Percentiles rank a stretch among this genome's conserved stretches.
Conservation (phyloP, 2,797 vertebrate genomes). For the Brachyrhaphis roseni region DNA sequence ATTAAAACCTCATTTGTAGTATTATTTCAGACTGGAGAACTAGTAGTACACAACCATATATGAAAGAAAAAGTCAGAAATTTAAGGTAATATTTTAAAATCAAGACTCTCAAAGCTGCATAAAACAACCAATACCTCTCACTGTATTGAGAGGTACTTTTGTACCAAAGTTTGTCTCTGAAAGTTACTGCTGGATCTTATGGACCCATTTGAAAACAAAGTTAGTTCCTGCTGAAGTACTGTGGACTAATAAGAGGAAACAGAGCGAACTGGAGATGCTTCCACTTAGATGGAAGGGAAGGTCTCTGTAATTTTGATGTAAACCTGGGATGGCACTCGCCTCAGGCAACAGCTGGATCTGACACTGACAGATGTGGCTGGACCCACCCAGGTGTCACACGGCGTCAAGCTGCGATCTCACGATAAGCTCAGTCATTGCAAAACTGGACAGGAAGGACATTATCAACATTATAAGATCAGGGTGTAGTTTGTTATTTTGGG, state of each 20-base stretch:
- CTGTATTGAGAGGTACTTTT: too few species aligned
- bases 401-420: background rate
- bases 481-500: background rate
- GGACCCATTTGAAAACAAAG: background rate
- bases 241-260: slow-evolving; percentile 4
- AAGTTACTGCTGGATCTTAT: background rate
- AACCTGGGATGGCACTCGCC: slow-evolving; percentile 34
- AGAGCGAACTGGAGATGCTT: slow-evolving; percentile 6
- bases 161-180: background rate
- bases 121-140: background rate
- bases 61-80: background rate
- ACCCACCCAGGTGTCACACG: slow-evolving; percentile 14
- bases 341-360: slow-evolving; percentile 29
- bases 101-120: background rate
- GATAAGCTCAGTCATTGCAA: background rate
- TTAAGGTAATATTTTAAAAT: background rate
- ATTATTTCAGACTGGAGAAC: background rate
- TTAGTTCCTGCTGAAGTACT: background rate
- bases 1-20: background rate
- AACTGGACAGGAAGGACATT: slow-evolving; percentile 1
- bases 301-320: slow-evolving; percentile 24
- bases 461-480: background rate
- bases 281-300: slow-evolving; percentile 10
- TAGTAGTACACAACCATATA: background rate
- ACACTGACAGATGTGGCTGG: slow-evolving; percentile 25